phyloP scores from a whole-genome alignment of 2,888 invertebrate genomes.

The Allygus modestus region DNA sequence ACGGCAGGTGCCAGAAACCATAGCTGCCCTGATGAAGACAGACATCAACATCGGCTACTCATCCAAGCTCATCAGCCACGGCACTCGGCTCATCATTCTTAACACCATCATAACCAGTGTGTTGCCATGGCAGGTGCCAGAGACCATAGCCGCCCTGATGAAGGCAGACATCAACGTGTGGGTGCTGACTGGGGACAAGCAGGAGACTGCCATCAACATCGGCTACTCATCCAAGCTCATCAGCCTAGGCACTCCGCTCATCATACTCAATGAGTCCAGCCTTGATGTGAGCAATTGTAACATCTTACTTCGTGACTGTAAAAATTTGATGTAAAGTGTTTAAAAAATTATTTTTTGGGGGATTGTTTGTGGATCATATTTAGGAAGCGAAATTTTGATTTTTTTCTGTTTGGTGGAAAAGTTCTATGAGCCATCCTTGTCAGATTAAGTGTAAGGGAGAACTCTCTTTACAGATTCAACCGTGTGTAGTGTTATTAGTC shows the following conservation, averaged over 20 bases:
- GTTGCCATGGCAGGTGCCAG: constrained; percentile 92
- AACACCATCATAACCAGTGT: no score
- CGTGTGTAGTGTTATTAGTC: no score
- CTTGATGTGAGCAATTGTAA: constrained; percentile 87
- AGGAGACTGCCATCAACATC: constrained; percentile 99
- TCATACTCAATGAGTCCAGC: constrained; percentile 93
- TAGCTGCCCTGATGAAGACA: constrained; percentile 94
- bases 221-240: constrained; percentile 96
- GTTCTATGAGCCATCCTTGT: no score
- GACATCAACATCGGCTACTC: constrained; percentile 99
- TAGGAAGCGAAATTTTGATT: no score
- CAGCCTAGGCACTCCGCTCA: constrained; percentile 89
- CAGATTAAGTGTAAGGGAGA: no score
- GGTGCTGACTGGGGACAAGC: constrained; percentile 99
- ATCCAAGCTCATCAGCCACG: constrained; percentile 88
- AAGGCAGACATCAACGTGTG: constrained; percentile 97
- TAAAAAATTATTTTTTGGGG: no score
- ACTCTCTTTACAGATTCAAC: no score
- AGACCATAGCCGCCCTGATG: constrained; percentile 94
- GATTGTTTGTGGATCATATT: no score
- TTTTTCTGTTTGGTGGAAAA: no score
- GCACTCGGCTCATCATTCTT: constrained; percentile 91
- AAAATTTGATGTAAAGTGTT: no score
- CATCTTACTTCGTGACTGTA: no score
- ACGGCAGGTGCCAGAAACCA: constrained; percentile 98